phyloP scores from a whole-genome alignment of 1,140 invertebrate species.

The Pseudomyrmex flavicornis region DNA sequence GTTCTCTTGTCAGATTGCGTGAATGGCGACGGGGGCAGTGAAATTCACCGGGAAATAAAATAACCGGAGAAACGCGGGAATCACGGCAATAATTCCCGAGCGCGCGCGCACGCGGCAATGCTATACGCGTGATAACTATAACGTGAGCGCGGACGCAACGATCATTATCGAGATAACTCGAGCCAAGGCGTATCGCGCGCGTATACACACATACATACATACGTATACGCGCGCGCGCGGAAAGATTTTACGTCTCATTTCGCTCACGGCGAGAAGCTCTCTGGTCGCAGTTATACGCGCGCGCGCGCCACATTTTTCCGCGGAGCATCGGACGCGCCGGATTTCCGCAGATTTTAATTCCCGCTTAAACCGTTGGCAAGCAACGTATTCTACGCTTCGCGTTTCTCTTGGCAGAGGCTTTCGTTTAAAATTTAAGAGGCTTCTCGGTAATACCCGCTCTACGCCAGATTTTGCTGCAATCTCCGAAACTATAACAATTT shows the following conservation, averaged over 20 bases:
- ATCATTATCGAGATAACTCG: constrained; percentile 16
- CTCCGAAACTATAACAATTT: constrained; percentile 39
- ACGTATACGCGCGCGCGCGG: not conserved
- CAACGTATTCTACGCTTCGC: not conserved
- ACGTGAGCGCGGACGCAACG: constrained; percentile 27
- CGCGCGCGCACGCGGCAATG: not conserved
- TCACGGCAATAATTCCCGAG: constrained; percentile 45
- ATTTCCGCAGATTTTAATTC: constrained; percentile 63
- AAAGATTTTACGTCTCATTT: constrained; percentile 62
- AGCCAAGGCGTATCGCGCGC: constrained; percentile 33
- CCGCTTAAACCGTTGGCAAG: constrained; percentile 63
- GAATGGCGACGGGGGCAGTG: constrained; percentile 30
- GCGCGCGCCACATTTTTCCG: constrained; percentile 19
- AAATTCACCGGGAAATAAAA: constrained; percentile 46
- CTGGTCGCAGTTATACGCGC: not conserved
- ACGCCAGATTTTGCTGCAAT: constrained; percentile 45
- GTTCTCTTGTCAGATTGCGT: constrained; percentile 34
- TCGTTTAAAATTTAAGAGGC: constrained; percentile 52
- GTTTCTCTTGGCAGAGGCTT: constrained; percentile 38
- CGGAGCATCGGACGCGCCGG: not conserved
- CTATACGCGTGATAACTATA: constrained; percentile 45
- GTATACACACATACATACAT: no score
- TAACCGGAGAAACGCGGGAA: constrained; percentile 40
- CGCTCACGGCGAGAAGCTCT: constrained; percentile 2
- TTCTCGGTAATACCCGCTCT: constrained; percentile 29